Conservation (phyloP, 2,797 vertebrate genomes). For the Atherinosoma microstoma region DNA sequence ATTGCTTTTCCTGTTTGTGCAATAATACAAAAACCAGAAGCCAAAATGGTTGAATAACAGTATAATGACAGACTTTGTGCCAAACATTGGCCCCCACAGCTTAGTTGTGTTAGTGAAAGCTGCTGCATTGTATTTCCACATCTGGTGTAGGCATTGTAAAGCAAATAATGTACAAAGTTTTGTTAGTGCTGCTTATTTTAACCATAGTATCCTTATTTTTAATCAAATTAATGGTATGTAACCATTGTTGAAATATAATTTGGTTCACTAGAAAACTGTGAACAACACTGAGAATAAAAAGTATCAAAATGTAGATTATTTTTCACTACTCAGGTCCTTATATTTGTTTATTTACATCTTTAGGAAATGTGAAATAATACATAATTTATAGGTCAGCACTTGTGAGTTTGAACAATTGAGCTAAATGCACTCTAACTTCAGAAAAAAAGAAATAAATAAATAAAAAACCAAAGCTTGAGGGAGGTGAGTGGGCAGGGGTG, state of each 20-base stretch:
- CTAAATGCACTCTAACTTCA: constrained; percentile 34
- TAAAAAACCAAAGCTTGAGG: constrained; percentile 32
- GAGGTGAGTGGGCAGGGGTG: constrained; percentile 16
- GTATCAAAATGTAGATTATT: constrained; percentile 1
- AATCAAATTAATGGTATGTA: not conserved
- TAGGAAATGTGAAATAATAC: not conserved
- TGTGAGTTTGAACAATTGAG: not conserved
- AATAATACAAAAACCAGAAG: constrained; percentile 17
- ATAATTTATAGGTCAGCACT: constrained; percentile 13
- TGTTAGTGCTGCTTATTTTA: not conserved
- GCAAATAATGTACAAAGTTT: constrained; percentile 20
- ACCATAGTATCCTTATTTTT: constrained; percentile 5
- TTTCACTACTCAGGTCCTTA: not conserved
- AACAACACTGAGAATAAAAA: not conserved
- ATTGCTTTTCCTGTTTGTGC: constrained; percentile 7
- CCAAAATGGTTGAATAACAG: constrained; percentile 21
- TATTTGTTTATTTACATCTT: constrained; percentile 1
- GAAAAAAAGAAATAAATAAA: constrained; percentile 30
- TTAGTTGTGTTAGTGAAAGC: constrained; percentile 19
- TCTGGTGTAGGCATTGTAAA: constrained; percentile 24
- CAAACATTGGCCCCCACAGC: constrained; percentile 29
- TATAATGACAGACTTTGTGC: constrained; percentile 34
- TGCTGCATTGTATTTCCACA: constrained; percentile 42
- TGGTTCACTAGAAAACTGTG: not conserved
- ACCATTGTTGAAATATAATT: not conserved